Evolutionary conservation across 2,888 invertebrate genomes (phyloP).

Genomic region (Hirtodrosophila histrioides): DNA sequence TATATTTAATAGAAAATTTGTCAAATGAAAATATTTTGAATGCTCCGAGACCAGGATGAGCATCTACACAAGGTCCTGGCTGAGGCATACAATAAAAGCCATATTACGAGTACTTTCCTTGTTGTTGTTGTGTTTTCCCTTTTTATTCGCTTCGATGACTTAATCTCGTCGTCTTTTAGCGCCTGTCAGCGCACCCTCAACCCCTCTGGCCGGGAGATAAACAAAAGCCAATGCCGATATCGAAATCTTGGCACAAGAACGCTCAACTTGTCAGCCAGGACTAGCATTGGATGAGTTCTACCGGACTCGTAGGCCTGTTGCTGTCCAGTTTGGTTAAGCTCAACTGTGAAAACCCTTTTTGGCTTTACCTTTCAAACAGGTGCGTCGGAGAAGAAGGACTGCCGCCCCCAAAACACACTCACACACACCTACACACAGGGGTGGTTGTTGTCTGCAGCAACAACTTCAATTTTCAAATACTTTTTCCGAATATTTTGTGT

Average conservation of each 20-base stretch:
- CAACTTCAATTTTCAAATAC: conserved; percentile 68
- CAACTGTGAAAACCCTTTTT: conserved; percentile 41
- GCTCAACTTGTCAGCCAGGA: conserved; percentile 48
- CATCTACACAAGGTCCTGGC: conserved; percentile 11
- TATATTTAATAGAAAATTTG: conserved; percentile 55
- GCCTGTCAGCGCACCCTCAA: conserved; percentile 57
- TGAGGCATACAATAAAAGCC: conserved; percentile 49
- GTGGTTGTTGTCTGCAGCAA: conserved; percentile 18
- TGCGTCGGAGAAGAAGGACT: conserved; percentile 28
- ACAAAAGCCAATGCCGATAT: conserved; percentile 42
- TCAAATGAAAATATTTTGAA: conserved; percentile 77
- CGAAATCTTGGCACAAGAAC: conserved; percentile 32
- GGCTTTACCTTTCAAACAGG: conserved; percentile 58
- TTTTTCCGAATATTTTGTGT: conserved; percentile 69
- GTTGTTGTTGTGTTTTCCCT: conserved; percentile 42
- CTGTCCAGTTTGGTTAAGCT: conserved; percentile 26
- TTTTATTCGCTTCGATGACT: conserved; percentile 75
- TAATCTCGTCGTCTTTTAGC: conserved; percentile 78
- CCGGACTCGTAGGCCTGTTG: conserved; percentile 14
- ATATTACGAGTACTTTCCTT: conserved; percentile 35
- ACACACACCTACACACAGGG: conserved; percentile 15
- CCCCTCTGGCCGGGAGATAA: conserved; percentile 27
- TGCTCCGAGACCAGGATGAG: conserved; percentile 35
- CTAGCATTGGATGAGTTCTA: background rate
- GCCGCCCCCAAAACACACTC: conserved; percentile 19